phyloP scores from a whole-genome alignment of 2,113 vertebrate genomes.

The Argyrosomus japonicus region DNA sequence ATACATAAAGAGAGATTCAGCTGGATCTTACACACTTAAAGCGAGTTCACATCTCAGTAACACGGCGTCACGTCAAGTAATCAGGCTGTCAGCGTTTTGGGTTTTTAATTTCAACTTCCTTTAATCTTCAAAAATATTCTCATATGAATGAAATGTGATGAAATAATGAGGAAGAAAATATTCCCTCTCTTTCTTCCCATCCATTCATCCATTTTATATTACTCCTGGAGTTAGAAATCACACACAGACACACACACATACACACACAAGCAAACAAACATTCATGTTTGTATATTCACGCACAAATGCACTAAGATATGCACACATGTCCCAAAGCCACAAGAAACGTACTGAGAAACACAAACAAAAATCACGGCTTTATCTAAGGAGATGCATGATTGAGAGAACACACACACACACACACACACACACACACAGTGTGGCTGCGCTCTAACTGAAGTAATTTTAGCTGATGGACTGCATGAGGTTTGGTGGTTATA shows the following conservation, averaged over 20 bases:
- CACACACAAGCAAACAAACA: slow-evolving; percentile 18
- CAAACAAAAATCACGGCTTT: slow-evolving; percentile 45
- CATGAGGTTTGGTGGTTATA: slow-evolving; percentile 41
- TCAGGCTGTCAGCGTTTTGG: slow-evolving; percentile 2
- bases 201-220: background rate
- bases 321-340: slow-evolving; percentile 29
- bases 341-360: slow-evolving; percentile 43
- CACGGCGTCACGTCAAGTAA: background rate
- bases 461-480: slow-evolving; percentile 53
- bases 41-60: slow-evolving; percentile 25
- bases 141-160: background rate
- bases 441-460: slow-evolving; percentile 29
- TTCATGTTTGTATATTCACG: slow-evolving; percentile 45
- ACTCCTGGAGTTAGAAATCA: slow-evolving; percentile 24
- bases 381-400: slow-evolving; percentile 55
- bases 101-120: background rate
- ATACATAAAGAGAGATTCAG: slow-evolving; percentile 38
- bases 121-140: background rate
- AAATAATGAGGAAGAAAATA: background rate
- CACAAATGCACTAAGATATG: slow-evolving; percentile 31
- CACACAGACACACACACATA: background rate
- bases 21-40: slow-evolving; percentile 9
- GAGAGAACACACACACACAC: background rate
- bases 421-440: slow-evolving; percentile 19
- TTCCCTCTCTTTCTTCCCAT: background rate